These are phyloP conservation scores for Diglossa cyanea DNA, from an alignment of 2,797 vertebrate genomes.

Conservation along the genomic window DNA sequence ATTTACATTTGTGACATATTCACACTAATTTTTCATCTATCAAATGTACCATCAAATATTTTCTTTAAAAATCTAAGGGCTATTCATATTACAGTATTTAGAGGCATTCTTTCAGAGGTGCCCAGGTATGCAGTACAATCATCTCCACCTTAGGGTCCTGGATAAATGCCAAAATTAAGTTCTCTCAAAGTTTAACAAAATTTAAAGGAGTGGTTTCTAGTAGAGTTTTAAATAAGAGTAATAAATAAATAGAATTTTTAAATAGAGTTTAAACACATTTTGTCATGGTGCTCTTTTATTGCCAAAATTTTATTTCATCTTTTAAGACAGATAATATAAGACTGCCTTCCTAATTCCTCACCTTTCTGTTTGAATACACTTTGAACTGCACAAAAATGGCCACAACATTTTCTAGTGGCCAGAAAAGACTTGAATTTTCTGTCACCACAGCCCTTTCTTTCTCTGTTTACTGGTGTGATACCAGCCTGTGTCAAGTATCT, in stretches of 20 bases:
- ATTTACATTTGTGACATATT: background rate
- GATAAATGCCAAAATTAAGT: background rate
- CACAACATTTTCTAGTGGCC: rapidly evolving
- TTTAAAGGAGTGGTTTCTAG: background rate
- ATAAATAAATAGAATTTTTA: too few relatives aligned
- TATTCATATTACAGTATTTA: background rate
- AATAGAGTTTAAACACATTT: background rate
- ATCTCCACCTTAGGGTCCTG: background rate
- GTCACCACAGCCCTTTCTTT: background rate
- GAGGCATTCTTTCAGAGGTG: background rate
- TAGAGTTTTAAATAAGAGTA: background rate
- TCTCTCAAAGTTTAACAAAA: background rate
- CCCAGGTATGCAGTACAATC: background rate
- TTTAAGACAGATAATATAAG: background rate
- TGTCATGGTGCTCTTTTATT: background rate
- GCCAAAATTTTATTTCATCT: background rate
- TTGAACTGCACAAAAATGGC: background rate
- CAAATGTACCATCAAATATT: background rate
- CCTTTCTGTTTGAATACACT: background rate
- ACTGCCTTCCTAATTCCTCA: background rate
- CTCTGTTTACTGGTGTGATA: background rate
- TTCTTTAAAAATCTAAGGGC: background rate
- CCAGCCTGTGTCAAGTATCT: background rate
- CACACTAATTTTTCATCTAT: background rate
- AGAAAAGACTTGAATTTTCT: background rate